These are phyloP conservation scores for Intellagama lesueurii DNA, from an alignment of 2,797 vertebrate species.

Conservation along the genomic window DNA sequence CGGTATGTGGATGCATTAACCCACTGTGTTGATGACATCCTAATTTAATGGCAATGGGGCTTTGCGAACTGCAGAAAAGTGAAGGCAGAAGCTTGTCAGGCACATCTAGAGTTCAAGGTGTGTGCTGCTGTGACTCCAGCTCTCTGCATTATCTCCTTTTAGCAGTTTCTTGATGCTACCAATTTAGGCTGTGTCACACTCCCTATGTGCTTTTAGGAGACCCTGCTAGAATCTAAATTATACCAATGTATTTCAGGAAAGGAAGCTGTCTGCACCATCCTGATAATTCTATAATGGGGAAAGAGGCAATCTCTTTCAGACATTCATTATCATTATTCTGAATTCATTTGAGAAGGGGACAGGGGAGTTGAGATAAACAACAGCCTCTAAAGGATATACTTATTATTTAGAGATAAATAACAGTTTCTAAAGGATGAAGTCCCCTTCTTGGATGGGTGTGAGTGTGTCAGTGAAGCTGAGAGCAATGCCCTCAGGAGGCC, in stretches of 20 bases:
- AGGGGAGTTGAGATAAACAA: constrained; percentile 40
- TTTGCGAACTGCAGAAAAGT: neutral
- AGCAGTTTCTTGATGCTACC: constrained; percentile 41
- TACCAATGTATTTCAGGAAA: constrained; percentile 47
- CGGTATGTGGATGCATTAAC: neutral
- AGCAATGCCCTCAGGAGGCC: too few species aligned
- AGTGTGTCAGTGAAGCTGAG: too few species aligned
- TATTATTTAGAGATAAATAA: too few species aligned
- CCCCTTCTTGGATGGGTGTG: too few species aligned
- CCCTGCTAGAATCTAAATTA: constrained; percentile 36
- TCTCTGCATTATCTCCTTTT: constrained; percentile 24
- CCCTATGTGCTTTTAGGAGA: constrained; percentile 17
- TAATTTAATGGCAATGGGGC: constrained; percentile 1
- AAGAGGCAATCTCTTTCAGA: constrained; percentile 8
- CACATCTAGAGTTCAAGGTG: neutral
- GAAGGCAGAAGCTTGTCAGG: neutral
- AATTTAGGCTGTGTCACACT: constrained; percentile 35
- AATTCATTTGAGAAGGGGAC: constrained; percentile 33
- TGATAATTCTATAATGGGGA: constrained; percentile 38
- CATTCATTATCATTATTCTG: constrained; percentile 37
- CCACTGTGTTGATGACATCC: constrained; percentile 1
- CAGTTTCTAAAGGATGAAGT: too few species aligned
- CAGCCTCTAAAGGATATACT: constrained; percentile 6
- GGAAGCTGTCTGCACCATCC: constrained; percentile 34
- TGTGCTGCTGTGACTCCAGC: neutral